Base-by-base conservation (phyloP, 2,888 invertebrate genomes). In the Blomia tropicalis region DNA sequence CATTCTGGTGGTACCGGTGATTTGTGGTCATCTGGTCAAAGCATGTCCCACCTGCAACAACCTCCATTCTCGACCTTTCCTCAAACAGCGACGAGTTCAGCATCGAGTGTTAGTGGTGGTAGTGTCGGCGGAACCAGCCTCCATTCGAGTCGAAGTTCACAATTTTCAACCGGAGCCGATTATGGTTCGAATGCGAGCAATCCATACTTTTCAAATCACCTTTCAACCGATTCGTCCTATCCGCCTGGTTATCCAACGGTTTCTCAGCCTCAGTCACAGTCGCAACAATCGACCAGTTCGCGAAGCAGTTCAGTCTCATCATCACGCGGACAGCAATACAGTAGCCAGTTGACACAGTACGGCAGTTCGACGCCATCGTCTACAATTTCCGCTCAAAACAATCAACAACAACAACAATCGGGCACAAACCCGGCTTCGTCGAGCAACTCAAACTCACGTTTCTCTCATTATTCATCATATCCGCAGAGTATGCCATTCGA, bases 161-260 rank as follows among this genome's bases (percentile, higher is more conserved):
- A 44, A 31, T 62, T 44, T 27, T 2, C 19, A 4, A 17, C 30
- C 19, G 22, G 60, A 4, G 17, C 19, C 25, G 31, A 43, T 27
- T 30, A 67, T 63, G 65, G 67, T 65, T 19, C 66, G 63, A 30
- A 36, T 61, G 11, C 66, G 43, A 66, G 59, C 51, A 66, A 67
- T 32, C 30, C 64, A 4, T 67, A 62, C 32, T 60, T 66, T 25
- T 27, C 66, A 29, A 61, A 43, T 19, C 67, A 67, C 30, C 60
- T 65, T 43, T 64, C 63, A 7, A 65, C 65, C 19, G 63, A 65
- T 59, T 27, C 56, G 60, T 19, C 67, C 65, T 23, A 62, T 64
- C 27, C 59, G 61, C 23, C 66, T 60, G 58, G 66, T 63, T 60
- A 60, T 63, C 11, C 56, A n/a, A 27, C 19, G 30, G 56, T 23